A percentile compares a stretch with the other conserved stretches of the same genome.
Conservation (phyloP, 2,113 vertebrate genomes). For the Perognathus longimembris region DNA sequence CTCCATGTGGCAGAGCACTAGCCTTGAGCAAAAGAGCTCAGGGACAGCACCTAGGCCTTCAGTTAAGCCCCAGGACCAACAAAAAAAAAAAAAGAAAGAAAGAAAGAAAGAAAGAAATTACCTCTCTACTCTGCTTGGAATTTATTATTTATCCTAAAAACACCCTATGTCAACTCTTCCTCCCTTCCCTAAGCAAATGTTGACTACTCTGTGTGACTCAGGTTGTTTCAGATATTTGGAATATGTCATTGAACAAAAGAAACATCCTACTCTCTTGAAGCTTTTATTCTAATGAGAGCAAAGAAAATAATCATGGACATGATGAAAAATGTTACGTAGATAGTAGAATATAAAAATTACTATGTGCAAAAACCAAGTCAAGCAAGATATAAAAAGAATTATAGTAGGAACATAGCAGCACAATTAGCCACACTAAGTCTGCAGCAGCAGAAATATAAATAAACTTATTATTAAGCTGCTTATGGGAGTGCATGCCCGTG, state of each 20-base stretch:
- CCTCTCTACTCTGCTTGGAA: conserved; percentile 1
- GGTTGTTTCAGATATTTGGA: background rate
- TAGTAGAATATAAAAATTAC: background rate
- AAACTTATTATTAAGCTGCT: background rate
- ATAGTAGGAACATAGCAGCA: background rate
- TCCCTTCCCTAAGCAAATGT: background rate
- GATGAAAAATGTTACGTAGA: background rate
- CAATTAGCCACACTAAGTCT: background rate
- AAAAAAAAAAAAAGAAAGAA: too few species aligned
- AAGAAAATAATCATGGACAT: background rate
- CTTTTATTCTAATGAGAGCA: background rate
- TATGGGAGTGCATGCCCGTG: too few species aligned
- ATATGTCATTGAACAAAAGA: background rate
- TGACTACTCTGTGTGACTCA: background rate
- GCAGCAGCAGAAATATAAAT: background rate
- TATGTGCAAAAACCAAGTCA: background rate
- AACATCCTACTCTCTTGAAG: background rate
- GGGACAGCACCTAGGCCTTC: too few species aligned
- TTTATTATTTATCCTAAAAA: background rate
- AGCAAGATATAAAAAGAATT: background rate
- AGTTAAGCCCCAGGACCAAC: too few species aligned
- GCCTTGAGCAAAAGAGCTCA: too few species aligned
- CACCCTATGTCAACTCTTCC: background rate
- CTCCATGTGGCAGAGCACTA: too few species aligned
- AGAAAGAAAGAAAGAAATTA: background rate